A percentile compares a stretch with the other conserved stretches of the same genome.
phyloP scores from a whole-genome alignment of 2,113 vertebrate species.

The Prunella fulvescens region DNA sequence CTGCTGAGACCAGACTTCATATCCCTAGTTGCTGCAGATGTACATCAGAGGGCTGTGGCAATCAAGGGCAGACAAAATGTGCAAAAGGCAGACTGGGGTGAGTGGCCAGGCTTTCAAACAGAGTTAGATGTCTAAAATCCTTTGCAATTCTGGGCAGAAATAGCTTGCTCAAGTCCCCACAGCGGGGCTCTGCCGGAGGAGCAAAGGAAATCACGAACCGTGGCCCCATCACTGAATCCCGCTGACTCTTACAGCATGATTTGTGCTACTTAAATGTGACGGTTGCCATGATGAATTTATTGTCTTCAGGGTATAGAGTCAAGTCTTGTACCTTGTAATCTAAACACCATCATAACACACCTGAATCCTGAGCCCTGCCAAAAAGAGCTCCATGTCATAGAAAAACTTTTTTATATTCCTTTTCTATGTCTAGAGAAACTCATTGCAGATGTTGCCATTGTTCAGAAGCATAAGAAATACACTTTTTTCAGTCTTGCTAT shows the following conservation, averaged over 20 bases:
- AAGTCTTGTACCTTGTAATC: background rate
- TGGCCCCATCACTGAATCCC: background rate
- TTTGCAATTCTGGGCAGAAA: slow-evolving; percentile 14
- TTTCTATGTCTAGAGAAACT: background rate
- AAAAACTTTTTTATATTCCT: background rate
- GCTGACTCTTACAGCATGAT: background rate
- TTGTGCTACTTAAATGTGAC: slow-evolving; percentile 1
- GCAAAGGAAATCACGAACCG: slow-evolving; percentile 10
- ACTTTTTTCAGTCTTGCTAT: background rate
- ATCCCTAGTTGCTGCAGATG: background rate
- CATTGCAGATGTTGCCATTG: background rate
- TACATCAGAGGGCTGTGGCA: background rate
- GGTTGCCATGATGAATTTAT: background rate
- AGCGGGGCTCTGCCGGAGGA: background rate
- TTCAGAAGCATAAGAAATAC: background rate
- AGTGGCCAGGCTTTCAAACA: background rate
- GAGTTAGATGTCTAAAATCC: background rate
- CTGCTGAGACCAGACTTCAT: background rate
- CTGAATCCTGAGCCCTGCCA: background rate
- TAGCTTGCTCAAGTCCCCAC: background rate
- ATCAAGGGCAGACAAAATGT: background rate
- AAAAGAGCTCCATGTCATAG: background rate
- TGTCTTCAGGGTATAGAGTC: background rate
- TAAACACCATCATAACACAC: background rate
- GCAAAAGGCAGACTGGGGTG: background rate